These are phyloP conservation scores for Centropus unirufus DNA, from an alignment of 2,113 vertebrate genomes.

Conservation along the genomic window DNA sequence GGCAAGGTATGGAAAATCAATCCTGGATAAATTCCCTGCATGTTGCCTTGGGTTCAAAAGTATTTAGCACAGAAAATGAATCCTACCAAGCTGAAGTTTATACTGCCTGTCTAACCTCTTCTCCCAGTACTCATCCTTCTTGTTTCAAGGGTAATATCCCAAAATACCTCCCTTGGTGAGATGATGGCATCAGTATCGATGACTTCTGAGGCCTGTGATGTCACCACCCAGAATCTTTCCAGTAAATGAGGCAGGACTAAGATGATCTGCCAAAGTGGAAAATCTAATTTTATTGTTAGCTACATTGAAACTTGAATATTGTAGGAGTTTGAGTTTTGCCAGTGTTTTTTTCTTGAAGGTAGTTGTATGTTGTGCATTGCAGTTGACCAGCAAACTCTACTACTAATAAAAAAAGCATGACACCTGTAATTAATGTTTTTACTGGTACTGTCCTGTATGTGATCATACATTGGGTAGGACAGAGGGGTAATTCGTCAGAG, in stretches of 20 bases:
- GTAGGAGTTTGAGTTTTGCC: not conserved
- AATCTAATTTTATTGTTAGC: constrained; percentile 54
- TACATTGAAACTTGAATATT: constrained; percentile 19
- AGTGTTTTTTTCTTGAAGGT: not conserved
- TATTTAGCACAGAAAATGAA: not conserved
- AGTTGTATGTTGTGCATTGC: not conserved
- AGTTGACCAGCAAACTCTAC: not conserved
- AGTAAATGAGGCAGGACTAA: not conserved
- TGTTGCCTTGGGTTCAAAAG: not conserved
- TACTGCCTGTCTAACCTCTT: not conserved
- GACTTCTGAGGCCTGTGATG: not conserved
- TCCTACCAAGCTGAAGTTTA: not conserved
- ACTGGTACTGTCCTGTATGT: not conserved
- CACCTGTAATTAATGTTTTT: not conserved
- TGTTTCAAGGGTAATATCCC: not conserved
- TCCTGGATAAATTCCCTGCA: not conserved
- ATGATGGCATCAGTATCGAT: not conserved
- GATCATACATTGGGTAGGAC: not conserved
- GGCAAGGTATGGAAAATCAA: not conserved
- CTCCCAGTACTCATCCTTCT: not conserved
- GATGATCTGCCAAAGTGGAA: constrained; percentile 26
- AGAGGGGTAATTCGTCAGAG: not conserved
- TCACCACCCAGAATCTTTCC: not conserved
- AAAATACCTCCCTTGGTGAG: not conserved
- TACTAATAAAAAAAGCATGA: not conserved